Evolutionary conservation across 2,113 vertebrate genomes (phyloP).

Genomic region (Odobenus rosmarus): DNA sequence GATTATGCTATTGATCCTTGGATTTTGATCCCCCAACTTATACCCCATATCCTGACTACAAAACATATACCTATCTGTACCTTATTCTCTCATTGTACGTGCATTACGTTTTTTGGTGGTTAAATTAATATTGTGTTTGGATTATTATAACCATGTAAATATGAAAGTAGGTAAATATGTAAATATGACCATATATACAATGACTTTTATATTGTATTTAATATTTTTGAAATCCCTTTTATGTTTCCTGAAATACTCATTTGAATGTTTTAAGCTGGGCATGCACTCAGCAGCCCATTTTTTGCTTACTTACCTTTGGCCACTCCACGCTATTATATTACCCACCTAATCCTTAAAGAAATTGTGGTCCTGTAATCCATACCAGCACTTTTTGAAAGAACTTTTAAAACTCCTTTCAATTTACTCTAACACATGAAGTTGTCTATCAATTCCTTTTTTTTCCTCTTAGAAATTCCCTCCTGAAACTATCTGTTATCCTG

Average conservation of each 20-base stretch:
- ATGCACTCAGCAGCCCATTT: neutral
- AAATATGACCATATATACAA: neutral
- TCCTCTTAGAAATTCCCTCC: neutral
- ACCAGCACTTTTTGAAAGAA: constrained; percentile 14
- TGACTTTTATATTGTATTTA: neutral
- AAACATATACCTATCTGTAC: neutral
- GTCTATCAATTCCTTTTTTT: neutral
- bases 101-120: neutral
- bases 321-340: neutral
- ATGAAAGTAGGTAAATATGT: neutral
- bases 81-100: neutral
- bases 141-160: neutral
- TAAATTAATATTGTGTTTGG: constrained; percentile 3
- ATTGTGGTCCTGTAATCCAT: neutral
- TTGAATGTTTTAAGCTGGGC: neutral
- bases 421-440: neutral
- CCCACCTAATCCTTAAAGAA: neutral
- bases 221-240: neutral
- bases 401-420: neutral
- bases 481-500: neutral
- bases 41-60: neutral
- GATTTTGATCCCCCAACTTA: neutral
- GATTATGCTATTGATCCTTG: neutral
- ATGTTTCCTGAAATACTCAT: neutral
- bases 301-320: neutral